These are phyloP conservation scores for Sinelater perroti DNA, from an alignment of 2,888 invertebrate species.

Conservation along the genomic window DNA sequence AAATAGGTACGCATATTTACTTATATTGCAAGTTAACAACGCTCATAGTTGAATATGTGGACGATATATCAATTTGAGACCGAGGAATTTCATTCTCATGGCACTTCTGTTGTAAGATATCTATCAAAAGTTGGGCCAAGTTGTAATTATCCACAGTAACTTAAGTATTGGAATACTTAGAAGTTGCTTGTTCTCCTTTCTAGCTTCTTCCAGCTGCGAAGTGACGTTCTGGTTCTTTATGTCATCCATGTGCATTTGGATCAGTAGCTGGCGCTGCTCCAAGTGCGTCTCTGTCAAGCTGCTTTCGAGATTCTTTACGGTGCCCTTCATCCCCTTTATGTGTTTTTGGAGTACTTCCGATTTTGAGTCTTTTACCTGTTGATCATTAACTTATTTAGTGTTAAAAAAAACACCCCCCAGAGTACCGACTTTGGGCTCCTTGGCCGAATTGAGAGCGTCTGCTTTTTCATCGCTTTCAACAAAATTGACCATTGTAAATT, in stretches of 20 bases:
- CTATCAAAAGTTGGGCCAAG: conserved; percentile 31
- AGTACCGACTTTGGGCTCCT: neutral
- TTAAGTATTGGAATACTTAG: conserved; percentile 50
- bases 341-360: conserved; percentile 8
- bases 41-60: conserved; percentile 66
- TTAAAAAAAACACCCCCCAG: no score
- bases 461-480: neutral
- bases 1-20: conserved; percentile 52
- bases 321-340: conserved; percentile 37
- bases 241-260: conserved; percentile 46
- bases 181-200: conserved; percentile 53
- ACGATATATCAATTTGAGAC: conserved; percentile 53
- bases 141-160: no score
- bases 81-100: conserved; percentile 37
- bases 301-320: conserved; percentile 47
- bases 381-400: neutral
- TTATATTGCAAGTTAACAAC: conserved; percentile 66
- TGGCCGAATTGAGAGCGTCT: neutral
- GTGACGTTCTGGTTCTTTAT: conserved; percentile 46
- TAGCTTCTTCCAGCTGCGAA: conserved; percentile 50
- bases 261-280: conserved; percentile 48
- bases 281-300: conserved; percentile 47
- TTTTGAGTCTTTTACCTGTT: conserved; percentile 11
- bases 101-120: conserved; percentile 48
- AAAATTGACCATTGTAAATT: conserved; percentile 4